Evolutionary conservation across 2,888 invertebrate genomes (phyloP), one percentile per base, ranked within the genome.

Genomic region (Sphaerophoria taeniata): DNA sequence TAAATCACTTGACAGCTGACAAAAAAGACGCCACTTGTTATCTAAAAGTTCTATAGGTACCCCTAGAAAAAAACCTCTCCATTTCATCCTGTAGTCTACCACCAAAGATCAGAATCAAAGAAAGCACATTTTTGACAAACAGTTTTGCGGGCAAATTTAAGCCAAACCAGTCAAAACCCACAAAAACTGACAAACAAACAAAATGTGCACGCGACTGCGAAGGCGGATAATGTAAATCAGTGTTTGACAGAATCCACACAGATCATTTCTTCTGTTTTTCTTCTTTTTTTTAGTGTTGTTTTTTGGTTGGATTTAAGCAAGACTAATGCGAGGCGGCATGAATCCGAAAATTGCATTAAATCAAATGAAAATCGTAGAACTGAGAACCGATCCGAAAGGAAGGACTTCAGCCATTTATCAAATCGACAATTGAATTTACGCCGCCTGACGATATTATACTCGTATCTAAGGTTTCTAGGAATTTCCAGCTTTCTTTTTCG

Each of bases 381-480:
- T 60, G n/a, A 65, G 58, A 31, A 60, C 34, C 36, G 4, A 4
- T 36, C 11, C 55, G 31, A 60, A 45, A 70, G 65, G 60, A 33
- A 71, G 60, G 71, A 73, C 39, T 53, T 36, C 14, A 60, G 73
- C 81, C 85, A 85, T 85, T 81, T 85, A 85, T 85, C 85, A 85
- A 85, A 81, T 81, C 85, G 76, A 81, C 85, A 85, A 85, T 85
- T 81, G 85, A 85, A 85, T 85, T 77, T 76, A 77, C 85, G 85
- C 73, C 76, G n/a, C n/a, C n/a, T 49, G 69, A 56, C 39, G 61
- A 76, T 72, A 71, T 72, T 76, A 79, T 65, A 67, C 51, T 45
- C 61, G 34, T 34, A n/a, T 12, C n/a, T n/a, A n/a, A 43, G 39
- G 11, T 4, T 1, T 39, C 36, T 31, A 49, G 49, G 11, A 65